These are phyloP conservation scores for Speoplatyrhinus poulsoni DNA, from an alignment of 2,113 vertebrate species.

Conservation along the genomic window DNA sequence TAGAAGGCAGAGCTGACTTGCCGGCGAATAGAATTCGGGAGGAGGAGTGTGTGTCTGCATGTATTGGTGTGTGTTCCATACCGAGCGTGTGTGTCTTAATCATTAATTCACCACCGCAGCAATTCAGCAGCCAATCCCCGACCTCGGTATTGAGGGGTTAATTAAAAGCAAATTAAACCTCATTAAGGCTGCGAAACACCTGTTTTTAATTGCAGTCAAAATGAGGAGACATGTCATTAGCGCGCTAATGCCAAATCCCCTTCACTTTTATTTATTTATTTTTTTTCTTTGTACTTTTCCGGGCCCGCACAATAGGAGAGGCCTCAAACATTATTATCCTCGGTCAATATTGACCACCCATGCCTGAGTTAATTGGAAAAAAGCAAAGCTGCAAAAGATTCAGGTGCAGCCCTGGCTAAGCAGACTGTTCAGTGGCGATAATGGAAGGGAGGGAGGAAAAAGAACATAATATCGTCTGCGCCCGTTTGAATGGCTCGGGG, in stretches of 20 bases:
- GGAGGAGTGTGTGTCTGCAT: background rate
- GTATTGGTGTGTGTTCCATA: background rate
- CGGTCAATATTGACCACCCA: conserved; percentile 73
- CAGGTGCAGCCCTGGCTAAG: conserved; percentile 44
- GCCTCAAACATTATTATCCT: conserved; percentile 71
- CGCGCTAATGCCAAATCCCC: conserved; percentile 69
- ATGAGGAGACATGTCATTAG: conserved; percentile 66
- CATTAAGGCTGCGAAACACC: conserved; percentile 75
- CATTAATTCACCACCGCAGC: conserved; percentile 51
- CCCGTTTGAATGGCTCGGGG: conserved; percentile 61
- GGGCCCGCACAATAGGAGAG: conserved; percentile 57
- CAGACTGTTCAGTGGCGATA: conserved; percentile 5
- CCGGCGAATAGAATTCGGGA: conserved; percentile 33
- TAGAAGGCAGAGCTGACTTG: conserved; percentile 55
- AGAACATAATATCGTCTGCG: conserved; percentile 58
- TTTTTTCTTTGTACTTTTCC: conserved; percentile 33
- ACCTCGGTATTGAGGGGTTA: conserved; percentile 71
- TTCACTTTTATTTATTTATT: conserved; percentile 55
- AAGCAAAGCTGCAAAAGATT: conserved; percentile 60
- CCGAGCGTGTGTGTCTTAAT: conserved; percentile 25
- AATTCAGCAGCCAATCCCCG: conserved; percentile 43
- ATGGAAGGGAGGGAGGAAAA: conserved; percentile 28
- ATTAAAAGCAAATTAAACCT: conserved; percentile 80
- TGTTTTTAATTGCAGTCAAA: conserved; percentile 68
- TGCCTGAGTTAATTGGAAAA: conserved; percentile 70